Conservation (phyloP, 2,113 vertebrate species). For the Tetraodon nigroviridis region DNA sequence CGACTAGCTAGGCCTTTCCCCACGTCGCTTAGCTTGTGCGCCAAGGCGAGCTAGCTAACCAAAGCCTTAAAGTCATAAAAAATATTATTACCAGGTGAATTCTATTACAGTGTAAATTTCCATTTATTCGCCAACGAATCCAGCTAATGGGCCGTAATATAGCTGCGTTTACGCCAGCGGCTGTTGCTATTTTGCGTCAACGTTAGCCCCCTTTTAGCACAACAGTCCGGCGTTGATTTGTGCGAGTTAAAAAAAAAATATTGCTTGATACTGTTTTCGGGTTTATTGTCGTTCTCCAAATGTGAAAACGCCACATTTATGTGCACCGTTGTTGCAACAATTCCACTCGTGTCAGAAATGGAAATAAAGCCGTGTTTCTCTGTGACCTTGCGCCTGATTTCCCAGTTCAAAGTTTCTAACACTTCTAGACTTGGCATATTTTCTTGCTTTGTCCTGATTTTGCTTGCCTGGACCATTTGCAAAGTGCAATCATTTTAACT, state of each 20-base stretch:
- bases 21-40: conserved; percentile 26
- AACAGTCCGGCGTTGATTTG: neutral
- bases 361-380: neutral
- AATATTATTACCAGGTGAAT: neutral
- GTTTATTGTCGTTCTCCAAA: neutral
- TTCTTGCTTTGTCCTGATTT: neutral
- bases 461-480: too few relatives aligned
- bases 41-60: conserved; percentile 10
- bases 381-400: conserved; percentile 23
- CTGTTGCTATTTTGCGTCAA: neutral
- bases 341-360: neutral
- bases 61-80: conserved; percentile 2
- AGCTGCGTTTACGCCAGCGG: neutral
- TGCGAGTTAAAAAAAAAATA: neutral
- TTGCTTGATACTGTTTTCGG: too few relatives aligned
- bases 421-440: neutral
- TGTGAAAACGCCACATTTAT: conserved; percentile 20
- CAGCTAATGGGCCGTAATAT: too few relatives aligned
- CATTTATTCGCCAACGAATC: too few relatives aligned
- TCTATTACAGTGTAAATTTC: too few relatives aligned
- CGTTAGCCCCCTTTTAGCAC: conserved; percentile 11
- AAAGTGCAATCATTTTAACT: too few relatives aligned
- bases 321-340: neutral
- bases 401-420: conserved; percentile 8
- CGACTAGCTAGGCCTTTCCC: conserved; percentile 46